Evolutionary conservation across 2,113 vertebrate species (phyloP).

Genomic region (Castor canadensis): DNA sequence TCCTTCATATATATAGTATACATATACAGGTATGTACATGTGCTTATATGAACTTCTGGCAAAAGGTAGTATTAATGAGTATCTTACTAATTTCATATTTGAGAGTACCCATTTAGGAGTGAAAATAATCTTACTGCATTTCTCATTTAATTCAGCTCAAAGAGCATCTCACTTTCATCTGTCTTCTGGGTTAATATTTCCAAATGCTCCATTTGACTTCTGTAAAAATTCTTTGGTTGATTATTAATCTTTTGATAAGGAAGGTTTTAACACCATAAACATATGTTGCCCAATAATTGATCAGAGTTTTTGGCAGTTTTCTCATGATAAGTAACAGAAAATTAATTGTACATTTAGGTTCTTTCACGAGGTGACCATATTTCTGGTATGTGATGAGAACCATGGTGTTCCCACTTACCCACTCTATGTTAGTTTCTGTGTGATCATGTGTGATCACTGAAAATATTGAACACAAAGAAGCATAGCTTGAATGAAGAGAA

Average conservation of each 20-base stretch:
- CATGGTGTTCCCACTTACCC: not conserved
- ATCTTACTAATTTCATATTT: not conserved
- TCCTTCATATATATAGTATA: not conserved
- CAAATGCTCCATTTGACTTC: not conserved
- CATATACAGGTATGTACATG: not conserved
- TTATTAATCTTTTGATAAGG: slow-evolving; percentile 36
- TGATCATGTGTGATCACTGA: not conserved
- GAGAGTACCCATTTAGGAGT: not conserved
- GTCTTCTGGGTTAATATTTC: not conserved
- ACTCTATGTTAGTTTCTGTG: not conserved
- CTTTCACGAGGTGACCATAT: not conserved
- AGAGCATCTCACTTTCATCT: not conserved
- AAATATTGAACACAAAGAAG: not conserved
- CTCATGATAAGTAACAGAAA: not conserved
- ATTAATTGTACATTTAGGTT: not conserved
- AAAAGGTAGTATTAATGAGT: slow-evolving; percentile 6
- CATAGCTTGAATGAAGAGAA: not conserved
- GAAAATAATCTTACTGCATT: slow-evolving; percentile 8
- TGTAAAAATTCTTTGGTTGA: not conserved
- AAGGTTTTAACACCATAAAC: slow-evolving; percentile 6
- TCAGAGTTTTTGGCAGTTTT: not conserved
- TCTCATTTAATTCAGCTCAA: slow-evolving; percentile 13
- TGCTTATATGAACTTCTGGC: not conserved
- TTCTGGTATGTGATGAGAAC: too few relatives aligned
- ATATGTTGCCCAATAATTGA: not conserved